Evolutionary conservation across 2,113 vertebrate species (phyloP).

Genomic region (Sander vitreus): DNA sequence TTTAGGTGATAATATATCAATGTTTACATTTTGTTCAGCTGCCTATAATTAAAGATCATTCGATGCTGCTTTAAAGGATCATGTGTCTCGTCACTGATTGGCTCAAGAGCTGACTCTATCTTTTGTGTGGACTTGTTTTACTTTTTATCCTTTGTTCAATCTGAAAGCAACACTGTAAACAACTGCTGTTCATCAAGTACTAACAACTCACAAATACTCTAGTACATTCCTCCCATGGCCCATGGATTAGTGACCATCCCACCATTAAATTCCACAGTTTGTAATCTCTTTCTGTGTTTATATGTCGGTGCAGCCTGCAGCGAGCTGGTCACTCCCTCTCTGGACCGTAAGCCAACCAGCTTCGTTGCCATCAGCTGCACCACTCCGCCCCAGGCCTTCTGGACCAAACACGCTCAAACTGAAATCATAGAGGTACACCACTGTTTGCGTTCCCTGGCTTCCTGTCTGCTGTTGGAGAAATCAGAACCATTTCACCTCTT

Average conservation of each 20-base stretch:
- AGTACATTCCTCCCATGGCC: background rate
- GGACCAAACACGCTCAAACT: slow-evolving; percentile 98
- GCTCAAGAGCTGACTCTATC: background rate
- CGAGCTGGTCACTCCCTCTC: slow-evolving; percentile 92
- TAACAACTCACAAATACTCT: slow-evolving; percentile 20
- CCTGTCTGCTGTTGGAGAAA: background rate
- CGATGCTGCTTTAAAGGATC: slow-evolving; percentile 1
- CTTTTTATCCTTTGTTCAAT: slow-evolving; percentile 8
- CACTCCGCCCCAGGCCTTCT: slow-evolving; percentile 99
- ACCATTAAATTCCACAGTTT: slow-evolving; percentile 50
- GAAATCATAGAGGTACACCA: slow-evolving; percentile 96
- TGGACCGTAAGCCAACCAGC: slow-evolving; percentile 97
- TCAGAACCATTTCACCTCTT: background rate
- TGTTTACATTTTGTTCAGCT: background rate
- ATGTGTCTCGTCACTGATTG: background rate
- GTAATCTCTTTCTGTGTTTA: slow-evolving; percentile 58
- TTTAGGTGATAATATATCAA: background rate
- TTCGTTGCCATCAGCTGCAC: slow-evolving; percentile 98
- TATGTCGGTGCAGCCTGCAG: slow-evolving; percentile 90
- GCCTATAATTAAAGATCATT: background rate
- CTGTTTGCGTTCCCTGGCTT: background rate
- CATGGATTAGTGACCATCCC: slow-evolving; percentile 50
- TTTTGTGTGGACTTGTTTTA: background rate
- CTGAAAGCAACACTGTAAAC: slow-evolving; percentile 1
- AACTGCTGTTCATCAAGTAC: slow-evolving; percentile 2